A percentile compares a stretch with the other conserved stretches of the same genome.
Conservation (phyloP, 1,140 invertebrate genomes). For the Caenorhabditis latens region DNA sequence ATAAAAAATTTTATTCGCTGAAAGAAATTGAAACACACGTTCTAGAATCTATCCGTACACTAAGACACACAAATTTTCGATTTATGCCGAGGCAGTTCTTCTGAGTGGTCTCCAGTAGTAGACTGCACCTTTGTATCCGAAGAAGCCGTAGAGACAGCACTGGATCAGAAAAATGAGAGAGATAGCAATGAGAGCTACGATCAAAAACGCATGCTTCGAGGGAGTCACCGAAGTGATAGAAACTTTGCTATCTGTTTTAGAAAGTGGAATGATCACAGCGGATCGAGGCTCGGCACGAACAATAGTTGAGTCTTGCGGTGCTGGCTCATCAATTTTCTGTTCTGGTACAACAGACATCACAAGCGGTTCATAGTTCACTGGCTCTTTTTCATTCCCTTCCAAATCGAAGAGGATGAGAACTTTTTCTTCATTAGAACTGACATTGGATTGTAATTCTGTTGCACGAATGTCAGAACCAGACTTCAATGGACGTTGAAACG, state of each 20-base stretch:
- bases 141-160: no score
- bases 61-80: no score
- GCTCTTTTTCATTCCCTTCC: not conserved
- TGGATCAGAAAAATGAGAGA: no score
- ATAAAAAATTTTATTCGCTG: no score
- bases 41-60: no score
- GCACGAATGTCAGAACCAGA: no score
- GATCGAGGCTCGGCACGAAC: not conserved
- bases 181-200: slow-evolving; percentile 19
- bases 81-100: no score
- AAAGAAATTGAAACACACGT: no score
- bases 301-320: slow-evolving; percentile 11
- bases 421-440: not conserved
- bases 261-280: slow-evolving; percentile 29
- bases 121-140: no score
- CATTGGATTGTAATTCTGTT: not conserved
- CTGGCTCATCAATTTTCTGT: not conserved
- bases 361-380: slow-evolving; percentile 5
- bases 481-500: no score
- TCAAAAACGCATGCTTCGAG: not conserved
- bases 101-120: no score
- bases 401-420: not conserved
- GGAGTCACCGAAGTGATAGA: not conserved
- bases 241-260: not conserved
- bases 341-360: slow-evolving; percentile 5